Percentiles rank a stretch among this genome's conserved stretches.
Conservation (phyloP, 1,140 invertebrate genomes). For the Ridgeia piscesae region DNA sequence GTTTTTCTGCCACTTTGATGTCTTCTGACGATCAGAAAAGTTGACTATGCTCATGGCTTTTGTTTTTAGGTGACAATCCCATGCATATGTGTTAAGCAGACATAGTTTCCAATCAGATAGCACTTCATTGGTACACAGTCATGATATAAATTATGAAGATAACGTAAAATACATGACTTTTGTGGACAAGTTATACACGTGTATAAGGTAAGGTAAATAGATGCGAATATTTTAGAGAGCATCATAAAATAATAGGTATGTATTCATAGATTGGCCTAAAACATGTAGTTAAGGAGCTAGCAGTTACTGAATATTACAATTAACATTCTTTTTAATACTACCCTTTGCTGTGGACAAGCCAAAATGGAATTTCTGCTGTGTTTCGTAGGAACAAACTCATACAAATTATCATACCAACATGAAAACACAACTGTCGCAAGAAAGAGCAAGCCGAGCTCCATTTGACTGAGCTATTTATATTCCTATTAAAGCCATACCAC, state of each 20-base stretch:
- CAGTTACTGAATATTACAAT: not conserved
- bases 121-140: not conserved
- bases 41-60: not conserved
- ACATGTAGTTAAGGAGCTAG: not conserved
- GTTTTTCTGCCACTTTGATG: not conserved
- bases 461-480: constrained; percentile 8
- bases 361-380: not conserved
- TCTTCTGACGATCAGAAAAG: constrained; percentile 9
- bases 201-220: not conserved
- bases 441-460: constrained; percentile 2
- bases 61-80: not conserved
- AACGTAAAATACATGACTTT: not conserved
- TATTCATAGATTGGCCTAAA: constrained; percentile 3
- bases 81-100: constrained; percentile 4
- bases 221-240: not conserved
- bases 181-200: not conserved
- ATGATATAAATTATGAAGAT: not conserved
- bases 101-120: not conserved
- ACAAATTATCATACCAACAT: not conserved
- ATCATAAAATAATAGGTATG: constrained; percentile 6
- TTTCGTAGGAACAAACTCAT: too few species aligned
- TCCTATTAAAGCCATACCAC: constrained; percentile 6
- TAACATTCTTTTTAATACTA: not conserved
- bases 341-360: constrained; percentile 3
- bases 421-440: not conserved